Evolutionary conservation across 2,888 invertebrate species (phyloP), one percentile per base, ranked within the genome.

Genomic region (Plemyria rubiginata): DNA sequence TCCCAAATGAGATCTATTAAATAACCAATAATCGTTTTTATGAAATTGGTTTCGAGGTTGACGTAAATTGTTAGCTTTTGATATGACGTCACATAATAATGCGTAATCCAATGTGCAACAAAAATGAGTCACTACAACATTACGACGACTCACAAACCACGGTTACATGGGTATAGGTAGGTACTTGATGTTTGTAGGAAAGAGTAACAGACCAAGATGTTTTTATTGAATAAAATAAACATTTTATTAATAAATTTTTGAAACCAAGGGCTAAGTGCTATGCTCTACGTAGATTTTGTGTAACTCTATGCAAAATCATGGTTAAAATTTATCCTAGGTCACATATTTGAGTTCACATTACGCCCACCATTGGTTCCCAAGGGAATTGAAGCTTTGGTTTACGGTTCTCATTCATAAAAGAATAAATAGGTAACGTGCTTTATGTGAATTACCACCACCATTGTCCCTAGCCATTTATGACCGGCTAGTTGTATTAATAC

Each of bases 81-180:
- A 54, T 57, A 50, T 62, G 74, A 81, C 86, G 86, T 86, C 79
- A 81, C 84, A n/a, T 85, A 85, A 75, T 72, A 78, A 78, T 85
- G 82, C 78, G 87, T 86, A 86, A 88, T 81, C 74, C 83, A 80
- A 84, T 80, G 80, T 77, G 80, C 78, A 82, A 70, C 68, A 73
- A 67, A 67, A 75, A 71, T 88, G 87, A 87, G 65, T 87, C 88
- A 87, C 66, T 73, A 61, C 70, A 69, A 67, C 29, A 59, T 29
- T 22, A 55, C 59, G 63, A 55, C 59, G 63, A 40, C 38, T 54
- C 58, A 38, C 51, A 48, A 73, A 67, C 62, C 65, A 58, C 57
- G n/a, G n/a, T n/a, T n/a, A n/a, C n/a, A n/a, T 64, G 64, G 58
- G 52, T 66, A 67, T 56, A 65, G 16, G 7, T 55, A 52, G 1